Conservation (phyloP, 2,113 vertebrate species). For the Caretta caretta region DNA sequence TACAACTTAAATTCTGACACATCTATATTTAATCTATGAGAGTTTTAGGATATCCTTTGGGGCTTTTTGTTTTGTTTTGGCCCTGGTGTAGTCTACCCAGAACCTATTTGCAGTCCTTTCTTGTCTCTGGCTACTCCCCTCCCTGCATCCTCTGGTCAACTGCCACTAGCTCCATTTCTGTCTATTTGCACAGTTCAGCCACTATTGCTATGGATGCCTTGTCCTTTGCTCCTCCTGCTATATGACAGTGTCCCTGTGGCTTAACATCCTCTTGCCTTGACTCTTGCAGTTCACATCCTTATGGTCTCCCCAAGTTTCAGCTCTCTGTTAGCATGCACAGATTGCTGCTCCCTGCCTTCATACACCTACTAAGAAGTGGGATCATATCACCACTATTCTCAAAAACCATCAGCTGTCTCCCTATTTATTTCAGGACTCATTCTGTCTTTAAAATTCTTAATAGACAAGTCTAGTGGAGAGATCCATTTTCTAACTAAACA, state of each 20-base stretch:
- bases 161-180: not conserved
- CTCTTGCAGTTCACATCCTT: not conserved
- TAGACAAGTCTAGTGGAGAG: too few relatives aligned
- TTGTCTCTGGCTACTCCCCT: not conserved
- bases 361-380: not conserved
- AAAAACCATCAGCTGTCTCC: not conserved
- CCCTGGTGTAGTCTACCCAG: not conserved
- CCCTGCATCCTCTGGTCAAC: not conserved
- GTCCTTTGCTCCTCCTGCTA: not conserved
- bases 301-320: rapidly evolving
- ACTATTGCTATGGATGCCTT: not conserved
- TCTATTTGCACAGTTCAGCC: not conserved
- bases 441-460: not conserved
- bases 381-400: not conserved
- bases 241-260: not conserved
- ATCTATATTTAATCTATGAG: not conserved
- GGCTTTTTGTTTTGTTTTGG: not conserved
- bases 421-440: not conserved
- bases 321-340: not conserved
- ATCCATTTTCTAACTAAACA: too few relatives aligned
- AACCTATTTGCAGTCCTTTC: not conserved
- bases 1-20: not conserved
- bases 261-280: not conserved
- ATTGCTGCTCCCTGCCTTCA: not conserved
- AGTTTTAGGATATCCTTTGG: not conserved